These are phyloP conservation scores for Epizoanthus illoricatus DNA, from an alignment of 92 coral and sea anemone genomes.

Conservation along the genomic window DNA sequence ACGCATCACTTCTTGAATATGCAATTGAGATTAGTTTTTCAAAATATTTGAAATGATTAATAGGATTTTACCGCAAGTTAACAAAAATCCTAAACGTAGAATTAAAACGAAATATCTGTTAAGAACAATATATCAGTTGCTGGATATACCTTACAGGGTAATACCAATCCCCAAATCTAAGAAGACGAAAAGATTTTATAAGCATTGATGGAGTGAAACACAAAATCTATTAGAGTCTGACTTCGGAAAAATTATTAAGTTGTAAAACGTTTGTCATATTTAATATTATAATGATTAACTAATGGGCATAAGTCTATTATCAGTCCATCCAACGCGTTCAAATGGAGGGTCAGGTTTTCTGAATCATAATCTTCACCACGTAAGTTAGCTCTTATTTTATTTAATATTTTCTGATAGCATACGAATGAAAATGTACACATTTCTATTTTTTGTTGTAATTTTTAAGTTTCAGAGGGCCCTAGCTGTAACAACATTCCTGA, in stretches of 20 bases:
- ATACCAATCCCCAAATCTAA: no score
- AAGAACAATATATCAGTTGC: no score
- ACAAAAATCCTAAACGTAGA: no score
- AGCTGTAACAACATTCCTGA: constrained; percentile 21
- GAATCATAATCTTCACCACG: background rate
- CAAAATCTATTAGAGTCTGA: no score
- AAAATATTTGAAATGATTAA: no score
- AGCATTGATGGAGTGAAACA: no score
- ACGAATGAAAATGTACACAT: constrained; percentile 1
- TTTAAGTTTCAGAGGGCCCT: background rate
- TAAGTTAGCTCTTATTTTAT: constrained; percentile 14
- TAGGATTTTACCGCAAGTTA: no score
- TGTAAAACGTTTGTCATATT: background rate
- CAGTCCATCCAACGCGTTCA: background rate
- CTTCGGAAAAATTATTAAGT: constrained; percentile 9
- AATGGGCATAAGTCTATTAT: constrained; percentile 8
- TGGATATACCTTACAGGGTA: no score
- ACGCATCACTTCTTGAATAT: no score
- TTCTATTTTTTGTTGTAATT: background rate
- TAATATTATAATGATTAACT: constrained; percentile 1
- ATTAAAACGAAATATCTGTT: no score
- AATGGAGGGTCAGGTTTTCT: background rate
- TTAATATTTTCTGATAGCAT: constrained; percentile 9
- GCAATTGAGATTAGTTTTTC: no score
- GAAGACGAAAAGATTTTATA: no score